Evolutionary conservation across 2,888 invertebrate genomes (phyloP).

Genomic region (Theristus sp.): DNA sequence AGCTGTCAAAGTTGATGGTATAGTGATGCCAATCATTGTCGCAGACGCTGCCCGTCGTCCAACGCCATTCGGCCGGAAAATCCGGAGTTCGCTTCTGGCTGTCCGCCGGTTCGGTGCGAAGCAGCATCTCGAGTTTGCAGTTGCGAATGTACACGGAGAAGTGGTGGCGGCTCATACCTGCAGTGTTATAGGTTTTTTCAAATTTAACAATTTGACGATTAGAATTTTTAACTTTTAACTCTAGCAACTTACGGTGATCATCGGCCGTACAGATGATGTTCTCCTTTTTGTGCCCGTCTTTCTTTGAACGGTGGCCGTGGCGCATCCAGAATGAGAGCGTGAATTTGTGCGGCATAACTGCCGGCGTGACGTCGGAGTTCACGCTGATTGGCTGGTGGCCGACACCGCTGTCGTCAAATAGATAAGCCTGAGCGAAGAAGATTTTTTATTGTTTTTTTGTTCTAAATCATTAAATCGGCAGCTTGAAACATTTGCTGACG

Average conservation of each 20-base stretch:
- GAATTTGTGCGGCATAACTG: conserved; percentile 39
- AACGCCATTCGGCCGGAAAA: conserved; percentile 93
- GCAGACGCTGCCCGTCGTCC: conserved; percentile 83
- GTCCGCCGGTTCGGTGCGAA: conserved; percentile 49
- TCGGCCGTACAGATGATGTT: conserved; percentile 91
- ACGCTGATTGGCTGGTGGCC: conserved; percentile 72
- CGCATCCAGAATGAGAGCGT: conserved; percentile 84
- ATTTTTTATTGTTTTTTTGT: no score
- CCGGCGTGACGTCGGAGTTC: conserved; percentile 48
- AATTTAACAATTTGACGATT: no score
- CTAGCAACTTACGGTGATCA: conserved; percentile 69
- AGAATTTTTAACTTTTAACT: background rate
- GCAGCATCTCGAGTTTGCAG: conserved; percentile 76
- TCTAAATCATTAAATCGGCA: no score
- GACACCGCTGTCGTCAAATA: conserved; percentile 75
- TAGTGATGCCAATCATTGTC: conserved; percentile 98
- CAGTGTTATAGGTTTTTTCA: conserved; percentile 4
- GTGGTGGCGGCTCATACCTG: conserved; percentile 97
- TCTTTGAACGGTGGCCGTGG: conserved; percentile 50
- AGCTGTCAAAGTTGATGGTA: conserved; percentile 30
- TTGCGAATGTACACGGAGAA: conserved; percentile 90
- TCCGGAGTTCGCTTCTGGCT: background rate
- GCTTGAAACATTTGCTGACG: no score
- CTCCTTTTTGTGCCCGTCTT: conserved; percentile 78
- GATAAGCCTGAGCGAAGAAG: conserved; percentile 58